Evolutionary conservation across 2,888 invertebrate genomes (phyloP), one percentile per base, ranked within the genome.

Genomic region (Drosophila hamatofila): DNA sequence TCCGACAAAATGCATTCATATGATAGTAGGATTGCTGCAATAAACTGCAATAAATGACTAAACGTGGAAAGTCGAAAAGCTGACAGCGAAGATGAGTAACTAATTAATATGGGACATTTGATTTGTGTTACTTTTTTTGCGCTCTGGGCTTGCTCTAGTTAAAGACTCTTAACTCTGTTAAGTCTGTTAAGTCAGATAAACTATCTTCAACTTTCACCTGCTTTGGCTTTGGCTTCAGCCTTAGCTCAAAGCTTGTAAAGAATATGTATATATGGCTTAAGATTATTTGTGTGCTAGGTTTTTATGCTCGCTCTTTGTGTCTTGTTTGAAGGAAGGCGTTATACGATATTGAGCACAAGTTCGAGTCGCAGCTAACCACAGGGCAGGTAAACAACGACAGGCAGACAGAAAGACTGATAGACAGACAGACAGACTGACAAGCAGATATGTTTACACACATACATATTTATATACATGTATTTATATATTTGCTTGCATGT

Each of bases 301-400:
- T 48, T 30, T 49, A 18, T 33, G 49, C 18, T 33, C 33, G 33
- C n/a, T 46, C 9, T n/a, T 46, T n/a, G n/a, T 27, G 27, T 16
- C 6, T 27, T 46, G 39, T 30, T 41, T 51, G 42, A 46, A 56
- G 70, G 71, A 65, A 80, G 67, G 58, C 55, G 87, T 72, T 65
- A 84, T 79, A 56, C 44, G 84, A 88, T 84, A 84, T 84, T 73
- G 81, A 60, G 89, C 64, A 71, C 84, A 84, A 88, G 89, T 86
- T 83, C 76, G 71, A 64, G 57, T 60, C 52, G 74, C 57, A 69
- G 49, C 37, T 33, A 80, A 80, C 78, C 78, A 49, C 78, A 78
- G 63, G 46, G 55, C 78, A 71, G 66, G 80, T 79, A 77, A 77
- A 77, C 63, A 75, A 65, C n/a, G 30, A 12, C 23, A 16, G 44